phyloP scores from a whole-genome alignment of 2,888 invertebrate species.

The Pherbina coryleti region DNA sequence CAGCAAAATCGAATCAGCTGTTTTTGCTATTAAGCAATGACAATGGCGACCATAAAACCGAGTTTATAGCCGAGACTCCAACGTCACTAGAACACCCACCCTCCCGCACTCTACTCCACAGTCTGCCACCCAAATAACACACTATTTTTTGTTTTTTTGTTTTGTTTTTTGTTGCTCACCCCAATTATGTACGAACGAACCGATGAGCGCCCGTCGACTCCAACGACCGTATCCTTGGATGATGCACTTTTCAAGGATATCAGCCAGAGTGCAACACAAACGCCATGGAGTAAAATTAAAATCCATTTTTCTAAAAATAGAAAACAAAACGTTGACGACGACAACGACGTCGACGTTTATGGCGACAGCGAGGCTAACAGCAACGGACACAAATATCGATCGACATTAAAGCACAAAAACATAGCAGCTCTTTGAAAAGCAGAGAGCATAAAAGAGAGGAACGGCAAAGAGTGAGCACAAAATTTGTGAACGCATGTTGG shows the following conservation, averaged over 20 bases:
- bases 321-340: conserved; percentile 14
- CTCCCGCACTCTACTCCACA: too few relatives aligned
- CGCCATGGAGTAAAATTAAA: conserved; percentile 23
- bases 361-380: neutral
- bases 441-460: too few relatives aligned
- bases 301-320: conserved; percentile 27
- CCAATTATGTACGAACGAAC: neutral
- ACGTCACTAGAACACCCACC: too few relatives aligned
- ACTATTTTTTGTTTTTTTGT: too few relatives aligned
- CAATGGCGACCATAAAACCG: neutral
- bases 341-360: neutral
- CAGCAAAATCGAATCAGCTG: conserved; percentile 8
- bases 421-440: neutral
- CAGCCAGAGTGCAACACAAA: conserved; percentile 13
- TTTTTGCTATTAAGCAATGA: neutral
- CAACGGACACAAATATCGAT: neutral
- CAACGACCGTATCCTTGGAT: conserved; percentile 58
- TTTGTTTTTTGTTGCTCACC: too few relatives aligned
- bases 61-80: too few relatives aligned
- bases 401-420: neutral
- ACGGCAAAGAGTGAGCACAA: too few relatives aligned
- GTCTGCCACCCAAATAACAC: too few relatives aligned
- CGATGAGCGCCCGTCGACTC: neutral
- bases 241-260: conserved; percentile 59
- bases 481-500: neutral